Percentiles rank a stretch among this genome's conserved stretches.
These are phyloP conservation scores for Rallus crepitans DNA, from an alignment of 2,797 vertebrate species.

Conservation along the genomic window DNA sequence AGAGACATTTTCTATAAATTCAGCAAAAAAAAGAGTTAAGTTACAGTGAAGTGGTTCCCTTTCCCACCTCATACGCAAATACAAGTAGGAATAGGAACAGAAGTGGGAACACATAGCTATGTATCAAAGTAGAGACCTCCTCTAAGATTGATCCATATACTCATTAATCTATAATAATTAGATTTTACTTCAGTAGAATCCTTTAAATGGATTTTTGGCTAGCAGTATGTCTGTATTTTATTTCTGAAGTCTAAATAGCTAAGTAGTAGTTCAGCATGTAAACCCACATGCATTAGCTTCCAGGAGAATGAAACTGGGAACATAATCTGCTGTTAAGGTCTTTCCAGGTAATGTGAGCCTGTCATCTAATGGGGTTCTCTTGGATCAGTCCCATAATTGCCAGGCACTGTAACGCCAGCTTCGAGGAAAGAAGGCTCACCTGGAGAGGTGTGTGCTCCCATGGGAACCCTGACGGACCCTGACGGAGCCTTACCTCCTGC, in stretches of 20 bases:
- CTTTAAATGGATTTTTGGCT: neutral
- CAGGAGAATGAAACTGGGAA: constrained; percentile 3
- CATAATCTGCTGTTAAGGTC: neutral
- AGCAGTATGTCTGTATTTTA: neutral
- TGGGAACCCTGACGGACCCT: neutral
- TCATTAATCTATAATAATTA: neutral
- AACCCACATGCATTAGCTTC: neutral
- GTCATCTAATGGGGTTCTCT: neutral
- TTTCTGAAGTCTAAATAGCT: neutral
- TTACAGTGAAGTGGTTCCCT: neutral
- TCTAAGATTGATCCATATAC: neutral
- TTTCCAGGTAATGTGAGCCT: neutral
- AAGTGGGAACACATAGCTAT: neutral
- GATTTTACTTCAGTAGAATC: neutral
- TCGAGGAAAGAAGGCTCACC: neutral
- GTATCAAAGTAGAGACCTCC: neutral
- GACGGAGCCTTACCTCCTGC: neutral
- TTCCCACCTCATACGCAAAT: neutral
- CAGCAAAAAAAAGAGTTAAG: neutral
- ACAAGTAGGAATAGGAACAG: neutral
- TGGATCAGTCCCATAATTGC: neutral
- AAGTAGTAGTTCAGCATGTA: neutral
- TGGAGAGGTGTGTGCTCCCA: neutral
- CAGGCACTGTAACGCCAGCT: neutral
- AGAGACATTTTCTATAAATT: neutral